A percentile compares a stretch with the other conserved stretches of the same genome.
Conservation (phyloP, 35 echinoderm and acorn worm genomes). For the Holothuria glaberrima region DNA sequence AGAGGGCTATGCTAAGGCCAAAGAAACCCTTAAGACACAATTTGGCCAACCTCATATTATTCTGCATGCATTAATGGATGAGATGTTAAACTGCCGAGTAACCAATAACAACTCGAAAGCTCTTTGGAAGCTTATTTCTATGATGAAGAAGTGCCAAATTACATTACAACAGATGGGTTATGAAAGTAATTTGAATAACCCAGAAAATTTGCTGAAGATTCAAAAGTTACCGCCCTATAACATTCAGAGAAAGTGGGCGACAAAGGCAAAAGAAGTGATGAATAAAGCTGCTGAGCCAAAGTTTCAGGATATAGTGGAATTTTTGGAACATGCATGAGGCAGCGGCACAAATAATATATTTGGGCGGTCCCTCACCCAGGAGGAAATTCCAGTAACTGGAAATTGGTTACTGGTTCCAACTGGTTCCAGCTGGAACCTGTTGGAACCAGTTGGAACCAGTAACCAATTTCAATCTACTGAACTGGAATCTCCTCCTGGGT, state of each 20-base stretch:
- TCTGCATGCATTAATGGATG: constrained; percentile 55
- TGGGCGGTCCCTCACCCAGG: neutral
- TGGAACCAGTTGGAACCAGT: too few species aligned
- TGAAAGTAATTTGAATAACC: constrained; percentile 35
- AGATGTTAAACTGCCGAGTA: constrained; percentile 48
- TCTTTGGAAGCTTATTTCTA: constrained; percentile 15
- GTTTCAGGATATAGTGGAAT: constrained; percentile 37
- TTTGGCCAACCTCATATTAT: constrained; percentile 57
- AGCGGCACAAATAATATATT: constrained; percentile 40
- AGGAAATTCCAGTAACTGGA: too few species aligned
- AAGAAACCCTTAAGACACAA: constrained; percentile 46
- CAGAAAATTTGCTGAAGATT: constrained; percentile 12
- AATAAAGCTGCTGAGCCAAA: neutral
- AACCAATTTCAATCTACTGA: too few species aligned
- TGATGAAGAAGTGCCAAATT: constrained; percentile 59
- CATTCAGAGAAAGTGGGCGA: constrained; percentile 25
- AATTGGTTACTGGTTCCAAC: too few species aligned
- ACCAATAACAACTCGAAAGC: constrained; percentile 19
- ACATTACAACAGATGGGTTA: constrained; percentile 40
- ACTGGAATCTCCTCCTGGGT: too few species aligned
- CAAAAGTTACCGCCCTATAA: constrained; percentile 28
- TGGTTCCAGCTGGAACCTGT: too few species aligned
- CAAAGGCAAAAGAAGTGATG: constrained; percentile 31
- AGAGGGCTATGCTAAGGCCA: neutral
- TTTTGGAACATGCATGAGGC: constrained; percentile 37